Base-by-base conservation (phyloP, 2,888 invertebrate species). In the Synanthedon tipuliformis region DNA sequence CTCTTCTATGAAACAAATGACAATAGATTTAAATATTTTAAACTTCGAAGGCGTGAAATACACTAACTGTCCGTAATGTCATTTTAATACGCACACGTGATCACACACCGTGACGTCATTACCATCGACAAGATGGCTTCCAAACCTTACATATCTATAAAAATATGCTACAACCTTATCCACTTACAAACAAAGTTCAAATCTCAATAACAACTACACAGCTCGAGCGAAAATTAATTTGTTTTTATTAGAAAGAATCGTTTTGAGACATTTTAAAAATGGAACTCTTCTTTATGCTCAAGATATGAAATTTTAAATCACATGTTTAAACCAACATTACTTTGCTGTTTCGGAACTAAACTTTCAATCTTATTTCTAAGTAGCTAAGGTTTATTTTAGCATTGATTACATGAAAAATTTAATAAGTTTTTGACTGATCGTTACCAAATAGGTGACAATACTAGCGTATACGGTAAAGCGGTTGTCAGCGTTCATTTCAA, bases 361-460 rank as follows among this genome's bases (percentile, higher is more conserved):
- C 34, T 8, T 34, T 34, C 34, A 34, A 8, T 34, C 34, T 34
- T 34, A 34, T 34, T 34, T 10, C 34, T 34, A 34, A 34, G 8
- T 3, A 2, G 34, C 3, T 34, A 34, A 34, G 34, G 34, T 34
- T 34, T 10, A 10, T 34, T 34, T 34, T 34, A 34, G 2, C 10
- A 34, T 8, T 0, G 34, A 10, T 34, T 34, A 34, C 34, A 34
- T 34, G 2, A 7, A 34, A 34, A 34, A 3, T 34, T 7, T 3
- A 34, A 10, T 34, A 34, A 10, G 34, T 34, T 10, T 27, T 34
- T 34, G 7, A 8, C 69, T 77, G 81, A 81, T 82, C 81, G 80
- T 81, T 71, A 70, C 63, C 71, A 75, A 81, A 79, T 73, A 81
- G 85, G 85, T 81, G 85, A 85, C 85, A 83, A 85, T 81, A 78